Conservation (phyloP, 2,888 invertebrate species). For the Stenolophus ochropezus region DNA sequence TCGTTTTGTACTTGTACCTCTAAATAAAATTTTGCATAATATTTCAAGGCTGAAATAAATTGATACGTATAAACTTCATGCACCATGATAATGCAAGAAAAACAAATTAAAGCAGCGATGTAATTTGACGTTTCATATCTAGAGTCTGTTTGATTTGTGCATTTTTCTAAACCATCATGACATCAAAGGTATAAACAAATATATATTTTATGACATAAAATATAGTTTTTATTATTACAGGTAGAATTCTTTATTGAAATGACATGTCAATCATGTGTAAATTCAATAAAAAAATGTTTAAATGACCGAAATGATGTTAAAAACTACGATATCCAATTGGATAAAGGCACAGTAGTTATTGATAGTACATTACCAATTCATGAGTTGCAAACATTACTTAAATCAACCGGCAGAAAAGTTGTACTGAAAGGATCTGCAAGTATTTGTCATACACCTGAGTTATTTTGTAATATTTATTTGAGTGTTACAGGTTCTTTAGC, state of each 20-base stretch:
- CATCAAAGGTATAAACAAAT: not conserved
- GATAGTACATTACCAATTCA: conserved; percentile 80
- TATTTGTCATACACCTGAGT: conserved; percentile 63
- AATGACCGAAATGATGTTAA: conserved; percentile 73
- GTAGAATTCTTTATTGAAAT: conserved; percentile 81
- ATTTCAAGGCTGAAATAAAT: too few relatives aligned
- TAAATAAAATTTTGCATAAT: too few relatives aligned
- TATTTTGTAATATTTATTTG: not conserved
- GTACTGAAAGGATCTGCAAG: conserved; percentile 89
- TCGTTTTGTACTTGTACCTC: too few relatives aligned
- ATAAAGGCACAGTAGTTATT: conserved; percentile 81
- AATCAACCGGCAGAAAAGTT: conserved; percentile 81
- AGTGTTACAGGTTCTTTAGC: conserved; percentile 69
- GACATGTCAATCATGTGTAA: conserved; percentile 76
- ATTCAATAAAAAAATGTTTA: conserved; percentile 73
- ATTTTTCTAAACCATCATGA: not conserved
- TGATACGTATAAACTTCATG: too few relatives aligned
- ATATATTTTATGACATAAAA: not conserved
- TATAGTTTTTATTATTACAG: not conserved
- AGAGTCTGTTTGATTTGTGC: not conserved
- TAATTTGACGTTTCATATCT: not conserved
- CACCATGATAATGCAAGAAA: too few relatives aligned
- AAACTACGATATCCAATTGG: conserved; percentile 75
- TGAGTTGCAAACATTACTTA: conserved; percentile 74
- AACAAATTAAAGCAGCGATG: too few relatives aligned